Conservation (phyloP, 2,797 vertebrate genomes). For the Megaceryle alcyon region DNA sequence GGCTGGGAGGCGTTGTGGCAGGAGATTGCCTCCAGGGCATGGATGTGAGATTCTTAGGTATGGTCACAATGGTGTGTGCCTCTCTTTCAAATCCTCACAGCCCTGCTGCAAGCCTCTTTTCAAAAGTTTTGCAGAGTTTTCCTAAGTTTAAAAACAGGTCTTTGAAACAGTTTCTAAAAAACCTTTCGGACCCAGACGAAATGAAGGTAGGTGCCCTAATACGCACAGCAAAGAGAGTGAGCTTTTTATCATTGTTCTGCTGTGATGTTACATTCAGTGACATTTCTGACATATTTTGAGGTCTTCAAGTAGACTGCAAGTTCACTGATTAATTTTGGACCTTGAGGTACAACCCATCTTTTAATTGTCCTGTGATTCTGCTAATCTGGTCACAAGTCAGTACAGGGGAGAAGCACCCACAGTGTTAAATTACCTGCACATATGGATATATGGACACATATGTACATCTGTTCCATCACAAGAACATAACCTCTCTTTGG, state of each 20-base stretch:
- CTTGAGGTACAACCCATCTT: neutral
- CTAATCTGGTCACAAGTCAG: neutral
- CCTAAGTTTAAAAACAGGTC: neutral
- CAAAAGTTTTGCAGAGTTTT: neutral
- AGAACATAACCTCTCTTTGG: neutral
- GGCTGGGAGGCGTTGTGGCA: accelerated
- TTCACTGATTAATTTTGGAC: neutral
- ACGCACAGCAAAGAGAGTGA: neutral
- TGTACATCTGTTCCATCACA: neutral
- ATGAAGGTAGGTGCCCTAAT: neutral
- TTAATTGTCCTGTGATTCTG: neutral
- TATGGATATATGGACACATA: neutral
- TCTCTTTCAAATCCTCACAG: neutral
- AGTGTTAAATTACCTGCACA: neutral
- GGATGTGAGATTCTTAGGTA: neutral
- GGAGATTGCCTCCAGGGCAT: neutral
- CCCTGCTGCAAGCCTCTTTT: neutral
- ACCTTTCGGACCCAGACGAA: neutral
- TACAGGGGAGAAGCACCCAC: neutral
- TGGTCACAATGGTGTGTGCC: accelerated
- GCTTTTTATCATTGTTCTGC: neutral
- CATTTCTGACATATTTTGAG: neutral
- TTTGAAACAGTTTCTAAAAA: neutral
- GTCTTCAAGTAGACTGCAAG: neutral
- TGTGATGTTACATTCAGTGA: neutral